Percentiles rank a stretch among this genome's conserved stretches.
phyloP scores from a whole-genome alignment of 1,140 invertebrate genomes.

The Magallana angulata region DNA sequence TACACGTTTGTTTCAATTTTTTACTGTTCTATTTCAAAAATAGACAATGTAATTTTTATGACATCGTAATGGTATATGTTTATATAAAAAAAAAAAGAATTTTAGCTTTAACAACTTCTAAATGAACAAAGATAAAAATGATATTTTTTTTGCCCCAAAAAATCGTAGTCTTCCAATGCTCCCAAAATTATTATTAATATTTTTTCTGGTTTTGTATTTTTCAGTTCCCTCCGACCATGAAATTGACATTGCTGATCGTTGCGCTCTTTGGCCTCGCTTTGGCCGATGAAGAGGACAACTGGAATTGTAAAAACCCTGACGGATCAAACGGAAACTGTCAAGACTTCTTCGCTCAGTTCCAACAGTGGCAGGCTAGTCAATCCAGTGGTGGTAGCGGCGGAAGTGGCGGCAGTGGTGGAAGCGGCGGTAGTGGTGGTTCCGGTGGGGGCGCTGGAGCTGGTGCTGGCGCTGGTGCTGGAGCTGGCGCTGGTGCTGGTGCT shows the following conservation, averaged over 20 bases:
- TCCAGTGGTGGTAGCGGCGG: background rate
- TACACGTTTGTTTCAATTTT: too few species aligned
- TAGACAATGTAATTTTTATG: too few species aligned
- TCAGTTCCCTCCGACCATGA: slow-evolving; percentile 14
- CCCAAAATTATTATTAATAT: too few species aligned
- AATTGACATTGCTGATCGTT: background rate
- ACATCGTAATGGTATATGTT: too few species aligned
- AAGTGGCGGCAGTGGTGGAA: background rate
- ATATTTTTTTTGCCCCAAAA: too few species aligned
- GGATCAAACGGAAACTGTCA: background rate
- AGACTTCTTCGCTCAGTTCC: background rate
- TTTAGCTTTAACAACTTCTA: too few species aligned
- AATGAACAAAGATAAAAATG: too few species aligned
- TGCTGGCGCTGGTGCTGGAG: background rate
- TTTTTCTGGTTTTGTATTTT: background rate
- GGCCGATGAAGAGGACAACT: background rate
- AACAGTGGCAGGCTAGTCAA: background rate
- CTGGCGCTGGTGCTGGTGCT: background rate
- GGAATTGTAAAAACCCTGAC: background rate
- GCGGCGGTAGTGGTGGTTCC: background rate
- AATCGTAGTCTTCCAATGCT: too few species aligned
- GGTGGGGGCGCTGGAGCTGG: background rate
- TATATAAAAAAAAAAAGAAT: too few species aligned
- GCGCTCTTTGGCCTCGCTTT: background rate
- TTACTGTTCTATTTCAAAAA: too few species aligned